Conservation (phyloP, 2,113 vertebrate genomes). For the Bothrops jararaca region DNA sequence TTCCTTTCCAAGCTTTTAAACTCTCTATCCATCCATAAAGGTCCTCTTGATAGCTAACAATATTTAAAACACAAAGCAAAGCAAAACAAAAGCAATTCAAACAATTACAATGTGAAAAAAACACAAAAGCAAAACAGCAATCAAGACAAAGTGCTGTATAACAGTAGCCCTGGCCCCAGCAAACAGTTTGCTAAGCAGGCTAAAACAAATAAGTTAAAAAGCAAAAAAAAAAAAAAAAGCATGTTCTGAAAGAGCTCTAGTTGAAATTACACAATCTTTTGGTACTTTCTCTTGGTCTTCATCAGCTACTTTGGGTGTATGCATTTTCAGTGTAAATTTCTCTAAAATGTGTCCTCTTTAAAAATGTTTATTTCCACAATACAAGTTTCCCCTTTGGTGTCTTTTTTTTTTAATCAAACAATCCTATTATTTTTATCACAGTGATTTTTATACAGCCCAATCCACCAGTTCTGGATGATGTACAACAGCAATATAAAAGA, state of each 20-base stretch:
- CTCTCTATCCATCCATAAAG: background rate
- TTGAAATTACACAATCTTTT: background rate
- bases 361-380: background rate
- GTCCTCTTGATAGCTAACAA: background rate
- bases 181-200: background rate
- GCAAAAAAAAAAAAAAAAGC: fast-evolving
- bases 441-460: background rate
- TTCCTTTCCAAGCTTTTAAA: background rate
- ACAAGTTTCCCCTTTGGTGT: background rate
- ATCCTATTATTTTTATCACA: background rate
- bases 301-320: background rate
- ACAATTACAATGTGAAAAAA: background rate
- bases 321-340: background rate
- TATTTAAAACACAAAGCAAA: background rate
- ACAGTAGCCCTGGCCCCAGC: background rate
- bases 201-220: background rate
- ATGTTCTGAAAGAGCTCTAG: background rate
- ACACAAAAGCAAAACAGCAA: background rate
- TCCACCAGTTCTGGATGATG: background rate
- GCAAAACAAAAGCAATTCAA: background rate
- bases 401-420: background rate
- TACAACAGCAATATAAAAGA: background rate
- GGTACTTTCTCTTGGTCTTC: background rate
- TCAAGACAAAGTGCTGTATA: background rate
- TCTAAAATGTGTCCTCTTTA: background rate